Percentiles rank a stretch among this genome's conserved stretches.
Conservation (phyloP, 2,888 invertebrate species). For the Zeuzera pyrina region DNA sequence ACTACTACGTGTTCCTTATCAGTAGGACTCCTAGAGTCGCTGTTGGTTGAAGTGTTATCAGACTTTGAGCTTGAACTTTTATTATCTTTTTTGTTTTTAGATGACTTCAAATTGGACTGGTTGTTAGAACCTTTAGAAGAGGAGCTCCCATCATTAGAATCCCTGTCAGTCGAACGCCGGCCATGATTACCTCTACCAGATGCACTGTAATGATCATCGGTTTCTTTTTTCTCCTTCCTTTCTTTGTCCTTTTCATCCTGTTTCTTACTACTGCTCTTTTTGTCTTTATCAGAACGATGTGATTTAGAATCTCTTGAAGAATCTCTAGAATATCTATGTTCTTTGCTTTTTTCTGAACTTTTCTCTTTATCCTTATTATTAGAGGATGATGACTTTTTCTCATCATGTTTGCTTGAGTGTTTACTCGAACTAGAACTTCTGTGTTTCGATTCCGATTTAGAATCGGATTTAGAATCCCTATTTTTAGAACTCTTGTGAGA, state of each 20-base stretch:
- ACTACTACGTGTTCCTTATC: slow-evolving; percentile 49
- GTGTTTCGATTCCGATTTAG: slow-evolving; percentile 46
- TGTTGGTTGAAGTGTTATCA: slow-evolving; percentile 57
- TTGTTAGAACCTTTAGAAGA: slow-evolving; percentile 60
- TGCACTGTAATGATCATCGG: slow-evolving; percentile 81
- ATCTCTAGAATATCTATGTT: slow-evolving; percentile 35
- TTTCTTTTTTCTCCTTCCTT: slow-evolving; percentile 66
- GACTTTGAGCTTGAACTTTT: slow-evolving; percentile 58
- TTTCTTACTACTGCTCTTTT: slow-evolving; percentile 49
- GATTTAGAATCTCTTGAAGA: slow-evolving; percentile 38
- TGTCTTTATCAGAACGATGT: slow-evolving; percentile 57
- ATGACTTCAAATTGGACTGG: slow-evolving; percentile 40
- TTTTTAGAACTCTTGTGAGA: slow-evolving; percentile 49
- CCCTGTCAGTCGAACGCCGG: slow-evolving; percentile 83
- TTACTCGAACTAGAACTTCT: slow-evolving; percentile 46
- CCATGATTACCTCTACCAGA: slow-evolving; percentile 76
- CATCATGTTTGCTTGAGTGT: slow-evolving; percentile 49
- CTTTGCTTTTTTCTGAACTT: slow-evolving; percentile 38
- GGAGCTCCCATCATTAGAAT: slow-evolving; percentile 83
- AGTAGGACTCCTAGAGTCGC: slow-evolving; percentile 65
- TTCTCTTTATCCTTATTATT: slow-evolving; percentile 51
- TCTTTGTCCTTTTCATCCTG: slow-evolving; percentile 54
- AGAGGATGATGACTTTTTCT: slow-evolving; percentile 44
- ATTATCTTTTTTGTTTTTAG: slow-evolving; percentile 48
- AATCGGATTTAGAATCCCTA: slow-evolving; percentile 48